Conservation (phyloP, 1,140 invertebrate genomes). For the Diorhabda sublineata region DNA sequence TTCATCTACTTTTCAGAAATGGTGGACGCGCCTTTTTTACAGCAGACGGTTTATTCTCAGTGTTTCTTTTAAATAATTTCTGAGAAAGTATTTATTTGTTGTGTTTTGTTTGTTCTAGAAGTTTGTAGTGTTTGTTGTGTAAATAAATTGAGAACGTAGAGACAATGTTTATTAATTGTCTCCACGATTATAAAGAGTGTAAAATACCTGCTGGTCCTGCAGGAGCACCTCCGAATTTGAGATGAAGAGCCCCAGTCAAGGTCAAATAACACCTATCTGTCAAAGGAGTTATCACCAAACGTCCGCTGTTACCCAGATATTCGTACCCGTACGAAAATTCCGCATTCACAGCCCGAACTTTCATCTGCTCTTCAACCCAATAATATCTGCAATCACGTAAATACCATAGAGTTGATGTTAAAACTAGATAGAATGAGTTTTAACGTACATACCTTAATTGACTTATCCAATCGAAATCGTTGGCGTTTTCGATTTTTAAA, state of each 20-base stretch:
- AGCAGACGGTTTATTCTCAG: too few relatives aligned
- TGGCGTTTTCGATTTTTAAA: slow-evolving; percentile 56
- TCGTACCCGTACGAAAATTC: slow-evolving; percentile 90
- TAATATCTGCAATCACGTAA: slow-evolving; percentile 54
- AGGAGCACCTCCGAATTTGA: slow-evolving; percentile 69
- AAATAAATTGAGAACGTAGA: too few relatives aligned
- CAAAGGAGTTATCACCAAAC: slow-evolving; percentile 83
- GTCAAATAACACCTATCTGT: slow-evolving; percentile 78
- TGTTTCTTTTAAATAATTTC: too few relatives aligned
- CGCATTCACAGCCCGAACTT: slow-evolving; percentile 62
- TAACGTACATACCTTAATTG: slow-evolving; percentile 58
- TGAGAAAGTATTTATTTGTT: too few relatives aligned
- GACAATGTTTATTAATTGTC: too few relatives aligned
- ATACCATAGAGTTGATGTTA: background rate
- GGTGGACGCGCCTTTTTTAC: too few relatives aligned
- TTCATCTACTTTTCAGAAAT: too few relatives aligned
- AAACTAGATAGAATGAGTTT: background rate
- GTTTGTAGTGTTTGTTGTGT: too few relatives aligned
- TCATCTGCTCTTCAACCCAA: slow-evolving; percentile 55
- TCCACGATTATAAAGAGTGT: too few relatives aligned
- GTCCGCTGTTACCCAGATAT: slow-evolving; percentile 84
- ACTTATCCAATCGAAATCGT: slow-evolving; percentile 79
- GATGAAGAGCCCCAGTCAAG: slow-evolving; percentile 63
- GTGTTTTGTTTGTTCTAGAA: too few relatives aligned
- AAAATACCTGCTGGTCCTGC: slow-evolving; percentile 61